Base-by-base conservation (phyloP, 2,888 invertebrate species). In the Aleiodes testaceus region DNA sequence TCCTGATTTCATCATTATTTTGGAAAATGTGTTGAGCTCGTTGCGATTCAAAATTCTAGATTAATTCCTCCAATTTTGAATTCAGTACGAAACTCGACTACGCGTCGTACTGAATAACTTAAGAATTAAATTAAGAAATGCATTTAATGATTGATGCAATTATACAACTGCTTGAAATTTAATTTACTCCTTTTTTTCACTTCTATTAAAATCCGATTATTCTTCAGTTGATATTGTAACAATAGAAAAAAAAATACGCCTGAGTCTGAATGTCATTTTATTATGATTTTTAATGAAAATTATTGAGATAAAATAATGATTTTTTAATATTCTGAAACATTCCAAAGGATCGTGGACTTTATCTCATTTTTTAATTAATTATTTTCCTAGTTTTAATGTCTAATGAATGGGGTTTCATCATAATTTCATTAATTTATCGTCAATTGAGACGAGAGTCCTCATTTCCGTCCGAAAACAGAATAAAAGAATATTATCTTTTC, bases 1-100 rank as follows among this genome's bases (percentile, higher is more conserved):
- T n/a, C n/a, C n/a, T n/a, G n/a, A 2, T 1, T 26, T 2, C 26
- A 26, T 26, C 3, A 26, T n/a, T n/a, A n/a, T n/a, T n/a, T n/a
- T n/a, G n/a, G n/a, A n/a, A n/a, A n/a, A 26, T 5, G 26, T 26
- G 26, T 26, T 1, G 0, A 55, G 30, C 55, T 55, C 26, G 14
- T 55, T 26, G 30, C n/a, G n/a, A 55, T 59, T 30, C 4, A 42
- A 50, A 50, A 42, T 36, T 59, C 42, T 9, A 14, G 16, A 42
- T 14, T 59, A 16, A 20, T 59, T 20, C 53, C 50, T 53, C 14
- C 50, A 52, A 64, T 70, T 64, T 6, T 42, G 3, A 47, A 18
- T 67, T 52, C 69, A 73, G 67, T 74, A 73, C 75, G 64, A 72
- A 65, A 75, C 75, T 77, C 77, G 77, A 77, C 75, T 75, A 77